These are phyloP conservation scores for Erpetoichthys calabaricus DNA, from an alignment of 2,797 vertebrate genomes.

Conservation along the genomic window DNA sequence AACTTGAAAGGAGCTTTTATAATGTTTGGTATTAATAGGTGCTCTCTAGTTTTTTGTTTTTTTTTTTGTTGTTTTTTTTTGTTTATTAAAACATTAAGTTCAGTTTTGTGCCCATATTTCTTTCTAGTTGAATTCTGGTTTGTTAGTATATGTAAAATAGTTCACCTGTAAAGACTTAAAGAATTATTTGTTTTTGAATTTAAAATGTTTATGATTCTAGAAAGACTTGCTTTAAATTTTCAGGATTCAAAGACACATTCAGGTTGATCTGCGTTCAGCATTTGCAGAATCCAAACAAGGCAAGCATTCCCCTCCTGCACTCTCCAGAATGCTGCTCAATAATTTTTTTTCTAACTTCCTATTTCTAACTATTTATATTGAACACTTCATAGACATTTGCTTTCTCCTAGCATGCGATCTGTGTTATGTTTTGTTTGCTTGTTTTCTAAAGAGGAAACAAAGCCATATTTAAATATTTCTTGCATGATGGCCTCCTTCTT, in stretches of 20 bases:
- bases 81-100: too few relatives aligned
- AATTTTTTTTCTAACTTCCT: background rate
- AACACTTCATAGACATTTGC: background rate
- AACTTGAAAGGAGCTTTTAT: too few relatives aligned
- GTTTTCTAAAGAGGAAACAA: background rate
- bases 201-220: too few relatives aligned
- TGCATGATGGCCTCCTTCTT: background rate
- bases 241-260: slow-evolving; percentile 7
- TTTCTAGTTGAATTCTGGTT: too few relatives aligned
- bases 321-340: slow-evolving; percentile 1
- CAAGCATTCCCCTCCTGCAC: slow-evolving; percentile 1
- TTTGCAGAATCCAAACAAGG: slow-evolving; percentile 9
- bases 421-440: background rate
- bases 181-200: too few relatives aligned
- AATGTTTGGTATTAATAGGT: too few relatives aligned
- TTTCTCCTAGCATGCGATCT: slow-evolving; percentile 2
- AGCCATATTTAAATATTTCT: too few relatives aligned
- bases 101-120: too few relatives aligned
- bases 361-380: background rate
- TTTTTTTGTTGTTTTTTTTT: too few relatives aligned
- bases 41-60: too few relatives aligned
- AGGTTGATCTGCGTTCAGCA: slow-evolving; percentile 6
- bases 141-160: too few relatives aligned
- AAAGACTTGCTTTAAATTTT: background rate
- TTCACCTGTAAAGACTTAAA: too few relatives aligned